Base-by-base conservation (phyloP, 2,797 vertebrate species). In the Hirundo rustica region DNA sequence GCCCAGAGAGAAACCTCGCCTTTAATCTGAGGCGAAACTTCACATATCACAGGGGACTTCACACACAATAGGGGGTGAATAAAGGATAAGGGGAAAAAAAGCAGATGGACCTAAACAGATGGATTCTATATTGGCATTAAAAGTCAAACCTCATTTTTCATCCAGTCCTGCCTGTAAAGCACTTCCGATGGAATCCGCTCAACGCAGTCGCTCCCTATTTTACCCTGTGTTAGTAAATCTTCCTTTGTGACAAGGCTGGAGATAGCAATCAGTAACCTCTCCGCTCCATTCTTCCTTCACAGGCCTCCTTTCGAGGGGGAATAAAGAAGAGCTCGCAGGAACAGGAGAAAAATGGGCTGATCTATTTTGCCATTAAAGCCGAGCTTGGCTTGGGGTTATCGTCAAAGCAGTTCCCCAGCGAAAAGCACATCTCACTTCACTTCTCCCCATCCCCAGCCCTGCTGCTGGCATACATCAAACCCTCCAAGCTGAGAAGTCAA, bases 241-340 rank as follows among this genome's bases (percentile, higher is more conserved):
- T 73, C 87, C 66, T 89, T 51, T 72, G 66, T 40, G 32, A 83
- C 87, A 78, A 34, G 87, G 15, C 91, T 38, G 85, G 8, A 93
- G 89, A 88, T 70, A 84, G 93, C 87, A 88, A 93, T 92, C 85
- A n/a, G 81, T 64, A 89, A 93, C 87, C 66, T 89, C 82, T 34
- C 82, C 1, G 65, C 87, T 92, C 89, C 51, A 32, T 80, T 95
- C 84, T 71, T 75, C 78, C 81, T 85, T 68, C 91, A 30, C 68
- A 88, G 45, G 34, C 36, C 51, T 87, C 40, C 78, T 83, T 88
- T 89, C 55, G 32, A 44, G 75, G 79, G 60, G 34, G 57, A 92
- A 92, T 77, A 83, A 85, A 93, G 92, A 93, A 27, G 57, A 92
- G 78, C 72, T 61, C 10, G 30, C 58, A 89, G 65, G 79, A 93